Conservation (phyloP, 2,797 vertebrate genomes). For the Lerista edwardsae region DNA sequence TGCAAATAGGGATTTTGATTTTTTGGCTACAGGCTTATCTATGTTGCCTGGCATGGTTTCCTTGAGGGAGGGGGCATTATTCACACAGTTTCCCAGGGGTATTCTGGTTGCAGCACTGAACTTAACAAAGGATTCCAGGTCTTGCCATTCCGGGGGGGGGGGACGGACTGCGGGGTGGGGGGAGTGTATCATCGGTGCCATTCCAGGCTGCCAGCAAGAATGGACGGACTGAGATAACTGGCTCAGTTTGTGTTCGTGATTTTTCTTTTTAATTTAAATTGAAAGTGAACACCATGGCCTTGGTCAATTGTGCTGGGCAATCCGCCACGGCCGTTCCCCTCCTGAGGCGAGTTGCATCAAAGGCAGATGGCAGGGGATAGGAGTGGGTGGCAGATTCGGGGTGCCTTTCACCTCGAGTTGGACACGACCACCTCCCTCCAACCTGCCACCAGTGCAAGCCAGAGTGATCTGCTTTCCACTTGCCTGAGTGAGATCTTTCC, state of each 20-base stretch:
- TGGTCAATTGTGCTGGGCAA: too few species aligned
- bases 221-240: not conserved
- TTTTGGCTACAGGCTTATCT: not conserved
- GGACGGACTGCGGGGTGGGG: too few species aligned
- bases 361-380: too few species aligned
- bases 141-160: not conserved
- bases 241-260: not conserved
- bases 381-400: too few species aligned
- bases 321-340: too few species aligned
- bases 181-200: not conserved
- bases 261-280: not conserved
- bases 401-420: too few species aligned
- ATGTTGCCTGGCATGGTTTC: not conserved
- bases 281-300: not conserved
- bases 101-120: not conserved
- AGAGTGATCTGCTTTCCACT: too few species aligned
- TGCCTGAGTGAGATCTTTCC: too few species aligned
- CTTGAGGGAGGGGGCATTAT: fast-evolving
- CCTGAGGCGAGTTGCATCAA: too few species aligned
- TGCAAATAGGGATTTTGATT: not conserved
- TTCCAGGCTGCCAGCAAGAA: not conserved
- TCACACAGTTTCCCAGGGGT: not conserved
- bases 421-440: too few species aligned
- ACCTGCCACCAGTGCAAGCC: too few species aligned
- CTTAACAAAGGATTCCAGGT: not conserved